Evolutionary conservation across 2,888 invertebrate genomes (phyloP).

Genomic region (Muscina levida): DNA sequence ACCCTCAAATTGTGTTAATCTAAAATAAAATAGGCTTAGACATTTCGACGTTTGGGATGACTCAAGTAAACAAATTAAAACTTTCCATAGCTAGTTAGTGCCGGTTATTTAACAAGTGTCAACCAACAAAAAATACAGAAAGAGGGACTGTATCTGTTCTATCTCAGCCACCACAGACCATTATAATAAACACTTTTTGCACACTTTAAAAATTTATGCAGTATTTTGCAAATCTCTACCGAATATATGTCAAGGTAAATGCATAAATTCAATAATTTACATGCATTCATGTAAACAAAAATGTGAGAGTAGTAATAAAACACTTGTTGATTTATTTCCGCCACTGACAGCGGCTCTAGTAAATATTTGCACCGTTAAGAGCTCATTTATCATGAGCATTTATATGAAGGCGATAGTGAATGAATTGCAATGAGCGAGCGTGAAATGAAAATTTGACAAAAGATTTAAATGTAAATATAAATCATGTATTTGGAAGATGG

Average conservation of each 20-base stretch:
- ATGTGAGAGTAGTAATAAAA: background rate
- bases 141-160: no score
- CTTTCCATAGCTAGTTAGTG: no score
- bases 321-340: slow-evolving; percentile 24
- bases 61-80: no score
- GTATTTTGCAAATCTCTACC: background rate
- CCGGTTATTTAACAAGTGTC: no score
- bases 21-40: no score
- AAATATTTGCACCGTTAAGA: background rate
- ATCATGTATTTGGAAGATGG: slow-evolving; percentile 13
- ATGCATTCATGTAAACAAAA: slow-evolving; percentile 3
- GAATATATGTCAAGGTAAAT: slow-evolving; percentile 6
- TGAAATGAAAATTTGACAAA: slow-evolving; percentile 9
- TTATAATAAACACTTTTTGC: no score
- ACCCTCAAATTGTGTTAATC: no score
- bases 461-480: slow-evolving; percentile 2
- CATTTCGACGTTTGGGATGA: no score
- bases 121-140: no score
- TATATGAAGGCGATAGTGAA: background rate
- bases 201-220: no score
- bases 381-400: background rate
- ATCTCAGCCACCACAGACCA: no score
- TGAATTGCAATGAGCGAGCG: no score
- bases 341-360: background rate
- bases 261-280: background rate